Conservation (phyloP, 2,797 vertebrate species). For the Lepus townsendii region DNA sequence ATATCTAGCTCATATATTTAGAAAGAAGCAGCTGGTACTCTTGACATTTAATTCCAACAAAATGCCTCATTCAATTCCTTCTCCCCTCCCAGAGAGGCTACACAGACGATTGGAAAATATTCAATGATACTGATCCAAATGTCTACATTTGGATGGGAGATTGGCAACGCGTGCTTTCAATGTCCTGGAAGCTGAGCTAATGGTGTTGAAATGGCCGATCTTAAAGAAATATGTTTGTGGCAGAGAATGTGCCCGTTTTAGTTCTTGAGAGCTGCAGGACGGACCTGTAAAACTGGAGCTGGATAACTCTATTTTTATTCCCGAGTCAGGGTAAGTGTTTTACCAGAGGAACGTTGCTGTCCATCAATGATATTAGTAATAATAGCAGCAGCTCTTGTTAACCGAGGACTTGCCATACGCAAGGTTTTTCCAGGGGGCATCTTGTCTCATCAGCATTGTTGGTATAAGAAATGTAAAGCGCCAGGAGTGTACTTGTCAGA, state of each 20-base stretch:
- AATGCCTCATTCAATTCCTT: slow-evolving; percentile 28
- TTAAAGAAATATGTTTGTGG: slow-evolving; percentile 9
- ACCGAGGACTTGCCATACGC: not conserved
- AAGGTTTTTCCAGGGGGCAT: slow-evolving; percentile 8
- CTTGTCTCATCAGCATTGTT: not conserved
- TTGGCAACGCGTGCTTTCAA: not conserved
- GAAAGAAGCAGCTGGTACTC: slow-evolving; percentile 61
- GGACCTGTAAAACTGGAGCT: not conserved
- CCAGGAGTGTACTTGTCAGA: not conserved
- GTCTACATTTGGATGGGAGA: slow-evolving; percentile 4
- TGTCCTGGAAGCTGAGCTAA: slow-evolving; percentile 35
- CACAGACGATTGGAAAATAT: slow-evolving; percentile 62
- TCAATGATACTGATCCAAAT: slow-evolving; percentile 28
- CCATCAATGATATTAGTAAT: not conserved
- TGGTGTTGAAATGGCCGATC: slow-evolving; percentile 48
- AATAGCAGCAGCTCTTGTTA: not conserved
- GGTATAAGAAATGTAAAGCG: slow-evolving; percentile 7
- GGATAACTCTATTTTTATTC: slow-evolving; percentile 14
- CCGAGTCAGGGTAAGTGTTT: slow-evolving; percentile 3
- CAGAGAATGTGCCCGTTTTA: slow-evolving; percentile 10
- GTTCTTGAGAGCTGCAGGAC: not conserved
- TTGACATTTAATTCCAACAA: slow-evolving; percentile 71
- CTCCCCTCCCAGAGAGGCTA: slow-evolving; percentile 51
- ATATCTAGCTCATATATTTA: slow-evolving; percentile 56
- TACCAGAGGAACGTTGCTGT: not conserved